Evolutionary conservation across 2,113 vertebrate species (phyloP).

Genomic region (Sciurus niger): DNA sequence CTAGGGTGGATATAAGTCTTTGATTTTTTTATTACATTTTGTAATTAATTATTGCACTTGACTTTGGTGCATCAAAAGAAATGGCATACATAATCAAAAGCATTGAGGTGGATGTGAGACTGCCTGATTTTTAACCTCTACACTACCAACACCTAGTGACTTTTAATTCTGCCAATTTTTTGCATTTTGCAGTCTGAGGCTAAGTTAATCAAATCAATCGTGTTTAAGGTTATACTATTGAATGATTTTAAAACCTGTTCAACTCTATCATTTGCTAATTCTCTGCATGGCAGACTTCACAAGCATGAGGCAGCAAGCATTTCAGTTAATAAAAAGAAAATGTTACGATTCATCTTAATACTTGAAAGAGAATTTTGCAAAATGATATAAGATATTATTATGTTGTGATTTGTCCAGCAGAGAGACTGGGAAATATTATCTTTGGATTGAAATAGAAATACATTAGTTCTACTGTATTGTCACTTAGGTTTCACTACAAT

Average conservation of each 20-base stretch:
- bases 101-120: too few species aligned
- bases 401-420: conserved; percentile 39
- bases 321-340: conserved; percentile 30
- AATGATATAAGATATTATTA: conserved; percentile 50
- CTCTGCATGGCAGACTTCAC: not conserved
- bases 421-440: not conserved
- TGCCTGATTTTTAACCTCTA: not conserved
- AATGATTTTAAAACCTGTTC: conserved; percentile 36
- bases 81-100: not conserved
- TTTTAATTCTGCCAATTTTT: not conserved
- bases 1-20: conserved; percentile 12
- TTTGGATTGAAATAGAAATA: conserved; percentile 42
- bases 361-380: conserved; percentile 53
- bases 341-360: conserved; percentile 29
- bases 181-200: not conserved
- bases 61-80: not conserved
- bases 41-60: conserved; percentile 30
- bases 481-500: not conserved
- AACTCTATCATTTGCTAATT: conserved; percentile 21
- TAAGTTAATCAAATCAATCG: not conserved
- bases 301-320: not conserved
- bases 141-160: not conserved
- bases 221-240: not conserved
- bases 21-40: not conserved
- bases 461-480: not conserved